phyloP scores from a whole-genome alignment of 2,113 vertebrate species.

The Sitta europaea region DNA sequence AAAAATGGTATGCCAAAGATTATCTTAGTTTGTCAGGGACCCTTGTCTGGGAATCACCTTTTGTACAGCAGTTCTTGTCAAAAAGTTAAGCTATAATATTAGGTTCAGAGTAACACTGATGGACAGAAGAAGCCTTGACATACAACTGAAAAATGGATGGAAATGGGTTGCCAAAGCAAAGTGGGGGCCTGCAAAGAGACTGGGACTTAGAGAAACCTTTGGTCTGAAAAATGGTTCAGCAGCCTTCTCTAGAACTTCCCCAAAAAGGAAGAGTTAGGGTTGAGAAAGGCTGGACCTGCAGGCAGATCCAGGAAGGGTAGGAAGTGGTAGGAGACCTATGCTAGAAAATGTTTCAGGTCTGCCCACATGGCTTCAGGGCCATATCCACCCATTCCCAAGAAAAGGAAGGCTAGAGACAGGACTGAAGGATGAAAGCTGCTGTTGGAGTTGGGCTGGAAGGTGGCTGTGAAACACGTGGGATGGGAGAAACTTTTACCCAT shows the following conservation, averaged over 20 bases:
- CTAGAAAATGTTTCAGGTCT: background rate
- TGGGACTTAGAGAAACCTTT: background rate
- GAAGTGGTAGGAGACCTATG: rapidly evolving
- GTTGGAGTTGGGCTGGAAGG: background rate
- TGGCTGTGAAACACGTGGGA: background rate
- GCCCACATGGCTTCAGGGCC: too few species aligned
- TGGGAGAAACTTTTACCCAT: background rate
- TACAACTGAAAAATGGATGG: background rate
- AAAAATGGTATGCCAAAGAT: background rate
- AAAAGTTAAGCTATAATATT: background rate
- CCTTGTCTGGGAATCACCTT: background rate
- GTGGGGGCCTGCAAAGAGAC: background rate
- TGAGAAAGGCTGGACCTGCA: background rate
- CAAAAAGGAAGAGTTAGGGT: background rate
- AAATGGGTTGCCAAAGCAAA: background rate
- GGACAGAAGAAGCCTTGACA: background rate
- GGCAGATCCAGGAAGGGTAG: background rate
- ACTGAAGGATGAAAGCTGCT: background rate
- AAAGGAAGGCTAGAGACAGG: background rate
- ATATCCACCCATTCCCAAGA: background rate
- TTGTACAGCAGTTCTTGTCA: background rate
- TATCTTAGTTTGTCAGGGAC: background rate
- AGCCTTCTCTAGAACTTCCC: background rate
- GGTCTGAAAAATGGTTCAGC: background rate
- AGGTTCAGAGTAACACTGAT: background rate